A percentile compares a stretch with the other conserved stretches of the same genome.
Evolutionary conservation across 2,888 invertebrate species (phyloP).

Genomic region (Drosophila nigritarsus): DNA sequence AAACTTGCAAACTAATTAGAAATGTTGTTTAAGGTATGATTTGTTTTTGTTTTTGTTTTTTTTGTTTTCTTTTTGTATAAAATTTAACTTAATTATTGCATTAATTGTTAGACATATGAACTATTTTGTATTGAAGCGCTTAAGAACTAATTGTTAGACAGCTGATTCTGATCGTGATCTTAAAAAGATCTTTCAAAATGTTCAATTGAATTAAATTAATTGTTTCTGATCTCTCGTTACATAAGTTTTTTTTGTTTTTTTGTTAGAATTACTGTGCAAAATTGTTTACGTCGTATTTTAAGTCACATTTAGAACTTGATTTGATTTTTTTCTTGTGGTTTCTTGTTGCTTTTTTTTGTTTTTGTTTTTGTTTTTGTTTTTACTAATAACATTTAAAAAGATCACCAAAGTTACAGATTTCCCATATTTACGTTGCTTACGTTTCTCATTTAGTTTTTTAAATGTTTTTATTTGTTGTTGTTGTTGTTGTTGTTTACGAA

Average conservation of each 20-base stretch:
- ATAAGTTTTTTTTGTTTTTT: constrained; percentile 20
- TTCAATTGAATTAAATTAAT: constrained; percentile 61
- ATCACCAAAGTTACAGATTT: constrained; percentile 81
- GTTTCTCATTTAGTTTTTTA: constrained; percentile 41
- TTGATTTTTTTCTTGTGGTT: constrained; percentile 65
- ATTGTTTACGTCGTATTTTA: constrained; percentile 73
- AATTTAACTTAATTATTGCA: constrained; percentile 73
- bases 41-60: constrained; percentile 21
- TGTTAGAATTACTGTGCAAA: constrained; percentile 52
- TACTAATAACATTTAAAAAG: constrained; percentile 81
- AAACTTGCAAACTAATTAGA: constrained; percentile 61
- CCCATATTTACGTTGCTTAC: constrained; percentile 77
- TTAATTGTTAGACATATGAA: constrained; percentile 55
- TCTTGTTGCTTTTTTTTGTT: constrained; percentile 35
- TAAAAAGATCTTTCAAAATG: constrained; percentile 35
- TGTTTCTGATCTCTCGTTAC: constrained; percentile 35
- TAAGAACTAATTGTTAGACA: constrained; percentile 69
- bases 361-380: constrained; percentile 37
- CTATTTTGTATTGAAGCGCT: constrained; percentile 67
- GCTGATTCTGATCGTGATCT: constrained; percentile 44
- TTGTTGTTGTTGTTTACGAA: constrained; percentile 33
- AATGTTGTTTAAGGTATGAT: constrained; percentile 40
- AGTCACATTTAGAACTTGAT: constrained; percentile 78
- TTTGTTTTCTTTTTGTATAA: constrained; percentile 43
- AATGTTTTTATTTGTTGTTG: neutral